Conservation (phyloP, 2,113 vertebrate species). For the Antigone vipio region DNA sequence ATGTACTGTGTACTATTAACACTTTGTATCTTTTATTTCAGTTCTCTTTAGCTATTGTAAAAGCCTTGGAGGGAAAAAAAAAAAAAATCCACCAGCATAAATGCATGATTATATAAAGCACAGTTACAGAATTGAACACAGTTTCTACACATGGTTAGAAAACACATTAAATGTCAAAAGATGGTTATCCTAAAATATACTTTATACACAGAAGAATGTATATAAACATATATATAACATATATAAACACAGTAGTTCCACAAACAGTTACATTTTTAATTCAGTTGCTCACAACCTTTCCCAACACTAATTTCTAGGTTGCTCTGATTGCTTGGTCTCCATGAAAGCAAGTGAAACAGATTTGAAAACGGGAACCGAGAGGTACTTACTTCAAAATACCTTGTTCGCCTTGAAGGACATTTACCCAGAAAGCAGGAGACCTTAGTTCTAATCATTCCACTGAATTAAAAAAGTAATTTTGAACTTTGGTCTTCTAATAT, state of each 20-base stretch:
- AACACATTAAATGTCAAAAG: background rate
- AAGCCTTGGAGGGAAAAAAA: background rate
- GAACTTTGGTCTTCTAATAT: background rate
- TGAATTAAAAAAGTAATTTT: background rate
- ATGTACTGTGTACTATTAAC: background rate
- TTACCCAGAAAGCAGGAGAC: background rate
- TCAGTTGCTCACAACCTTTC: background rate
- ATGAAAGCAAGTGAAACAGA: background rate
- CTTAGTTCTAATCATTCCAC: background rate
- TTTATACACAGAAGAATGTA: background rate
- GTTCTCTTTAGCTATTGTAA: background rate
- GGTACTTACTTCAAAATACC: background rate
- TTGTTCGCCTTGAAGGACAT: background rate
- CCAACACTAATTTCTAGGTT: background rate
- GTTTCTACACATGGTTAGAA: background rate
- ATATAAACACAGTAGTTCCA: background rate
- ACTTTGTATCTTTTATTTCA: background rate
- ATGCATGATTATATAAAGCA: background rate
- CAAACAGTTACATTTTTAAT: background rate
- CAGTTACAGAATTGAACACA: background rate
- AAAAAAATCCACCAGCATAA: background rate
- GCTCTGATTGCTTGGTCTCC: background rate
- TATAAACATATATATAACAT: no score
- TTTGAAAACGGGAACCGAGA: background rate
- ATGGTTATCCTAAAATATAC: background rate